Evolutionary conservation across 2,888 invertebrate genomes (phyloP).

Genomic region (Ditylenchus weischeri): DNA sequence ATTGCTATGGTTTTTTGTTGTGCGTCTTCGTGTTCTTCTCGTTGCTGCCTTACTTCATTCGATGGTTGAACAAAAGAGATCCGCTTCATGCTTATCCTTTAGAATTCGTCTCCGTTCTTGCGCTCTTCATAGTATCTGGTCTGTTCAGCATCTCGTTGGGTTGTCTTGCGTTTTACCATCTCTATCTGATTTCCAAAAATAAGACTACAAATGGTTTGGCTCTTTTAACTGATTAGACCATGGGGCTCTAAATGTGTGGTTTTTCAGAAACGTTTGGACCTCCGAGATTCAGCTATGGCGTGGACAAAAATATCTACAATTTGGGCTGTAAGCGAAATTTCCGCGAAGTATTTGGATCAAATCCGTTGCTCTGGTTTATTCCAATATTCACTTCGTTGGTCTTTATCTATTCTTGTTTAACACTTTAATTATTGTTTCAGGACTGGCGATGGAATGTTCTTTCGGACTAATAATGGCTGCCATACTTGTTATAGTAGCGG

Average conservation of each 20-base stretch:
- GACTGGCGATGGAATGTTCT: neutral
- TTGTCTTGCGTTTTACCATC: conserved; percentile 74
- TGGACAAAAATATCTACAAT: conserved; percentile 93
- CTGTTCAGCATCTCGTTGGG: conserved; percentile 85
- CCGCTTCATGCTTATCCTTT: no score
- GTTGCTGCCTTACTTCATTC: conserved; percentile 74
- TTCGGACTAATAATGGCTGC: neutral
- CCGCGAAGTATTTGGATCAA: conserved; percentile 89
- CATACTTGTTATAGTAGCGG: no score
- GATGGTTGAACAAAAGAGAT: no score
- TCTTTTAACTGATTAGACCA: no score
- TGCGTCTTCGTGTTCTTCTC: conserved; percentile 64
- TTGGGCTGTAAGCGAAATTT: conserved; percentile 86
- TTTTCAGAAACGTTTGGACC: conserved; percentile 90
- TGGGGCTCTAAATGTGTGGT: neutral
- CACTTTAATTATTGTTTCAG: neutral
- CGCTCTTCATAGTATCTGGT: conserved; percentile 90
- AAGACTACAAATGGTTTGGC: conserved; percentile 83
- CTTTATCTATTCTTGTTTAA: neutral
- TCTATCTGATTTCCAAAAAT: conserved; percentile 86
- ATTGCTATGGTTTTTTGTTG: conserved; percentile 64
- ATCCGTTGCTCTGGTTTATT: conserved; percentile 79
- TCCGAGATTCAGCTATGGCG: conserved; percentile 85
- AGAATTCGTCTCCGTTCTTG: conserved; percentile 94
- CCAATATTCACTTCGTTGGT: conserved; percentile 66